Evolutionary conservation across 2,888 invertebrate genomes (phyloP).

Genomic region (Blomia tropicalis): DNA sequence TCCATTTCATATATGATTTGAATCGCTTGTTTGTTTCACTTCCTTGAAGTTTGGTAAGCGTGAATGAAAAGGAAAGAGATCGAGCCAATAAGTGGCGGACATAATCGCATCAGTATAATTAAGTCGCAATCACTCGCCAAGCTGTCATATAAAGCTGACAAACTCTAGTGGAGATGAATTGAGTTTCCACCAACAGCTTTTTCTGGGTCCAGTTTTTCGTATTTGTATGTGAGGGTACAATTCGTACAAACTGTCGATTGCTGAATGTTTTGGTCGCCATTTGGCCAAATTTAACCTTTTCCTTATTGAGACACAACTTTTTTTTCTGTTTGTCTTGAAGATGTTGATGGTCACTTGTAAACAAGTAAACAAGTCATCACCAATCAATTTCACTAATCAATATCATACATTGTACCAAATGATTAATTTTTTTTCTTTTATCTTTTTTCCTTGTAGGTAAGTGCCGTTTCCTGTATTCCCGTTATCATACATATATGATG

Average conservation of each 20-base stretch:
- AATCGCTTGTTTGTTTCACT: not conserved
- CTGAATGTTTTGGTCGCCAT: too few relatives aligned
- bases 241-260: too few relatives aligned
- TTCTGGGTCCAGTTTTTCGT: too few relatives aligned
- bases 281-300: not conserved
- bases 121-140: conserved; percentile 1
- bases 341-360: not conserved
- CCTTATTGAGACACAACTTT: too few relatives aligned
- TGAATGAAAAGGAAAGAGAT: not conserved
- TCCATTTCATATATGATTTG: too few relatives aligned
- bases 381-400: not conserved
- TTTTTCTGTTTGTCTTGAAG: too few relatives aligned
- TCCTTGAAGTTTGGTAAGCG: not conserved
- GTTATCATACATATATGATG: not conserved
- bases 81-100: not conserved
- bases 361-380: not conserved
- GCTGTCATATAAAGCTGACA: not conserved
- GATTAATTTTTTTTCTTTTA: not conserved
- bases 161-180: too few relatives aligned
- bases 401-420: not conserved
- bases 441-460: conserved; percentile 3
- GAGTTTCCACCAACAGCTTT: too few relatives aligned
- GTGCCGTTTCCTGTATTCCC: not conserved
- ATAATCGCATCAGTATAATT: conserved; percentile 14
- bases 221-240: too few relatives aligned